phyloP scores from a whole-genome alignment of 2,797 vertebrate species.

The Etheostoma nigrum region DNA sequence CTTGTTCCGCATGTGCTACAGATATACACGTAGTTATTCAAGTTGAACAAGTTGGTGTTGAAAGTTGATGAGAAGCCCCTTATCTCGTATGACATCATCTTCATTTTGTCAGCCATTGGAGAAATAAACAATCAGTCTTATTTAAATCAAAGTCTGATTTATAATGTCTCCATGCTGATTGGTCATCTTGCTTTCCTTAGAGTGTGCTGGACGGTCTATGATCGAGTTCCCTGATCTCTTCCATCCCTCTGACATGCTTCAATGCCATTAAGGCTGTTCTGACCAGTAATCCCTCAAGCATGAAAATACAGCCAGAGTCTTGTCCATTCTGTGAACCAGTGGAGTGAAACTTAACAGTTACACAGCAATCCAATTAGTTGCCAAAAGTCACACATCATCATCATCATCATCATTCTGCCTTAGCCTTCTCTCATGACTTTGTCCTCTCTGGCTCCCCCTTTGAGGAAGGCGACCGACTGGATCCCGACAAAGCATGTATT shows the following conservation, averaged over 20 bases:
- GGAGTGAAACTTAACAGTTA: conserved; percentile 42
- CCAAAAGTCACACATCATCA: conserved; percentile 75
- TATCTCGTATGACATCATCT: conserved; percentile 43
- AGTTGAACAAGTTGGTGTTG: conserved; percentile 59
- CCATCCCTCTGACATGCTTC: conserved; percentile 16
- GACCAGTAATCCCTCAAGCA: conserved; percentile 21
- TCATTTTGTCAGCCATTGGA: conserved; percentile 26
- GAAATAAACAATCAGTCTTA: conserved; percentile 30
- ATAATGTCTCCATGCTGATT: conserved; percentile 26
- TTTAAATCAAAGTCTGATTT: conserved; percentile 28
- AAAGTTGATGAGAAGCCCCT: conserved; percentile 48
- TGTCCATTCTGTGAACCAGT: conserved; percentile 35
- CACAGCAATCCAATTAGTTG: conserved; percentile 34
- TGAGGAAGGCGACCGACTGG: conserved; percentile 70
- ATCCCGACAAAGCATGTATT: conserved; percentile 91
- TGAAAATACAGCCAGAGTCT: conserved; percentile 28
- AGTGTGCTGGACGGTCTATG: conserved; percentile 11
- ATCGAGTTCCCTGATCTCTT: conserved; percentile 14
- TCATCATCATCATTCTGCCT: conserved; percentile 71
- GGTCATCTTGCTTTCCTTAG: conserved; percentile 23
- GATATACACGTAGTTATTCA: conserved; percentile 57
- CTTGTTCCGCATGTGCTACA: conserved; percentile 50
- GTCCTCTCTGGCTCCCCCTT: conserved; percentile 74
- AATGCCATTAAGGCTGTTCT: conserved; percentile 2
- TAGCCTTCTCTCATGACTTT: conserved; percentile 68